A percentile compares a stretch with the other conserved stretches of the same genome.
Conservation (phyloP, 2,888 invertebrate species). For the Melanophora roralis region DNA sequence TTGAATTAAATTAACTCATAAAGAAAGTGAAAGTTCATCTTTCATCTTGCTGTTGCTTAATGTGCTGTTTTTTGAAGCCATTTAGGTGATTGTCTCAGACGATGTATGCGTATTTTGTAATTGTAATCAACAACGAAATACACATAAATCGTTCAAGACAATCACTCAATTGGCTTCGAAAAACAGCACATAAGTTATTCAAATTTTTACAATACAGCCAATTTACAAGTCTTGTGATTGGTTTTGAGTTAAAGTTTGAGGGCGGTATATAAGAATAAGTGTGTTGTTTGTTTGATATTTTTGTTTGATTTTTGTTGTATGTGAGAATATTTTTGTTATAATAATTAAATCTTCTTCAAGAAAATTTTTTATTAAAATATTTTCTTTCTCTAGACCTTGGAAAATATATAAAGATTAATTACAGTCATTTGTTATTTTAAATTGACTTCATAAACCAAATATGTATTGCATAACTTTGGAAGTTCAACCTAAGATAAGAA, state of each 20-base stretch:
- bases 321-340: background rate
- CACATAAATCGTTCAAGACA: too few relatives aligned
- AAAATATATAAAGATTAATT: constrained; percentile 21
- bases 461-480: constrained; percentile 54
- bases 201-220: too few relatives aligned
- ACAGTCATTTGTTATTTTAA: constrained; percentile 1
- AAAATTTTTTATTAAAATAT: background rate
- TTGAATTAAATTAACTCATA: constrained; percentile 5
- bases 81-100: too few relatives aligned
- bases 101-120: too few relatives aligned
- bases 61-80: too few relatives aligned
- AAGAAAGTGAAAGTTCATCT: constrained; percentile 61
- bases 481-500: constrained; percentile 18
- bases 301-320: background rate
- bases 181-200: too few relatives aligned
- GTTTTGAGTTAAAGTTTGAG: background rate
- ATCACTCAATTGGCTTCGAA: too few relatives aligned
- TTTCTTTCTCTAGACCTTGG: too few relatives aligned
- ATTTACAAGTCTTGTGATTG: constrained; percentile 24
- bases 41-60: constrained; percentile 4
- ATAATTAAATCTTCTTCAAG: too few relatives aligned
- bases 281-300: background rate
- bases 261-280: background rate
- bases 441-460: background rate
- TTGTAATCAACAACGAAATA: too few relatives aligned